These are phyloP conservation scores for Bubalus kerabau DNA, from an alignment of 2,113 vertebrate genomes.

Conservation along the genomic window DNA sequence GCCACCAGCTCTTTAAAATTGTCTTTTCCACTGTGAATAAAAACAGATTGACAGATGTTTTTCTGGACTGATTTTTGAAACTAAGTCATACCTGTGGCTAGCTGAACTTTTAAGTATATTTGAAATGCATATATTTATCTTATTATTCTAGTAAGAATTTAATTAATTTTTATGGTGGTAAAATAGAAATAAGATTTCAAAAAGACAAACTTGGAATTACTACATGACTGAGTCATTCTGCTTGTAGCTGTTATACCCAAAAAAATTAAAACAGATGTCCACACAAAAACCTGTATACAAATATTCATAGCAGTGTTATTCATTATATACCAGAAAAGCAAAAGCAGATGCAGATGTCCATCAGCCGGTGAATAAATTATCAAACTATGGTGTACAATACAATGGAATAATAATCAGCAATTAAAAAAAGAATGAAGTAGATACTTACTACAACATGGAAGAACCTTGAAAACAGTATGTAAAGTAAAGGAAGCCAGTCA, in stretches of 20 bases:
- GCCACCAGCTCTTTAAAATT: slow-evolving; percentile 20
- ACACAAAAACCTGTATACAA: neutral
- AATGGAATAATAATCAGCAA: neutral
- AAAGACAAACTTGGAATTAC: neutral
- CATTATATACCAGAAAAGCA: neutral
- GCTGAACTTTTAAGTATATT: neutral
- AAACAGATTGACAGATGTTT: slow-evolving; percentile 12
- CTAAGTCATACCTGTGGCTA: neutral
- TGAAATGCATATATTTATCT: neutral
- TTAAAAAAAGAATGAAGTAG: neutral
- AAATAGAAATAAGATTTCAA: neutral
- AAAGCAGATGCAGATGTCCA: neutral
- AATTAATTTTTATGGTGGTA: neutral
- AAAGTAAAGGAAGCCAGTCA: neutral
- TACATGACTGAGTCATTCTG: neutral
- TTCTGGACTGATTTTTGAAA: slow-evolving; percentile 28
- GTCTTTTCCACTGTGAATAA: slow-evolving; percentile 26
- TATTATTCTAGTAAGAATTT: neutral
- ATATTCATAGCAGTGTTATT: neutral
- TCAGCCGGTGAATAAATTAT: neutral
- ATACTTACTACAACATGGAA: neutral
- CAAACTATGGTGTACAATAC: neutral
- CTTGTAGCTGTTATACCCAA: neutral
- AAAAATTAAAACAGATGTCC: neutral
- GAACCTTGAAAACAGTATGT: neutral